Percentiles rank a stretch among this genome's conserved stretches.
Conservation (phyloP, 2,888 invertebrate genomes). For the Danaus chrysippus region DNA sequence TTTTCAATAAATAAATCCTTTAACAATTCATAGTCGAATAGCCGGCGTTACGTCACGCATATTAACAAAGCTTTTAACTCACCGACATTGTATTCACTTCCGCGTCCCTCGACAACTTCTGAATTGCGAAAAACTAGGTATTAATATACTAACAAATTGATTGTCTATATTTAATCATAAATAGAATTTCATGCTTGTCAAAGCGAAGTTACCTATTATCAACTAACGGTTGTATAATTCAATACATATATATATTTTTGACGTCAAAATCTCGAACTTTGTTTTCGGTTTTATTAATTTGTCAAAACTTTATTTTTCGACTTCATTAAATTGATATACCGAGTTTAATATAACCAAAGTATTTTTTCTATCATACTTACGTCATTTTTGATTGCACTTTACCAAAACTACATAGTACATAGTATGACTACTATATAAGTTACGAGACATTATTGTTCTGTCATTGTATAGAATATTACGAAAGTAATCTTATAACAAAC, state of each 20-base stretch:
- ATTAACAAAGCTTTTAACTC: slow-evolving; percentile 70
- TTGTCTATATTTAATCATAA: background rate
- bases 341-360: too few relatives aligned
- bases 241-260: too few relatives aligned
- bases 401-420: too few relatives aligned
- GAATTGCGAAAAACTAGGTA: slow-evolving; percentile 21
- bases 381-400: too few relatives aligned
- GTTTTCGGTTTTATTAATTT: too few relatives aligned
- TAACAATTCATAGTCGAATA: slow-evolving; percentile 49
- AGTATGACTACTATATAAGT: slow-evolving; percentile 36
- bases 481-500: slow-evolving; percentile 4
- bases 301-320: too few relatives aligned
- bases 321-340: too few relatives aligned
- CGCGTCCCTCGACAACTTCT: slow-evolving; percentile 44
- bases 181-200: too few relatives aligned
- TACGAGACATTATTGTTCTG: slow-evolving; percentile 67
- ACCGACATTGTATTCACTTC: slow-evolving; percentile 72
- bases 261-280: too few relatives aligned
- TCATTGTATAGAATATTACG: slow-evolving; percentile 21
- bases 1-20: slow-evolving; percentile 27
- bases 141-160: background rate
- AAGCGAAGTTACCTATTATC: too few relatives aligned
- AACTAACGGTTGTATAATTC: too few relatives aligned
- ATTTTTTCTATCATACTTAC: too few relatives aligned
- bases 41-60: slow-evolving; percentile 61